Conservation (phyloP, 2,888 invertebrate genomes). For the Agrochola litura region DNA sequence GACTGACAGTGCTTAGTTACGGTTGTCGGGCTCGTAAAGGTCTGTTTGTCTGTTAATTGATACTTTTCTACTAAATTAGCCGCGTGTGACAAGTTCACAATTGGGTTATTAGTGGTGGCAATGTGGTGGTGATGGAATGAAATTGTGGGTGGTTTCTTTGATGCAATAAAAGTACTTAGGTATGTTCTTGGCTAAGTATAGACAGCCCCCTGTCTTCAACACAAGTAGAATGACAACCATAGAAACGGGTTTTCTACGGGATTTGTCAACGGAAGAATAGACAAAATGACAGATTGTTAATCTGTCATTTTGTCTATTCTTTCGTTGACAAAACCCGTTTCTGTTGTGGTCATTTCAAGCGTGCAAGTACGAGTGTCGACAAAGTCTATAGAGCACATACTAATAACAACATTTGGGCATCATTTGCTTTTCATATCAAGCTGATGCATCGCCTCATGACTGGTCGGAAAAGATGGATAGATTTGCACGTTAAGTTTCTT, state of each 20-base stretch:
- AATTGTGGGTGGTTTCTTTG: slow-evolving; percentile 1
- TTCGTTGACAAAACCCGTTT: no score
- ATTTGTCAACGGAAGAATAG: no score
- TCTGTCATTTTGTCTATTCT: no score
- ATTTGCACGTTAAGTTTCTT: not conserved
- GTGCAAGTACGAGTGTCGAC: no score
- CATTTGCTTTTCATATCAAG: not conserved
- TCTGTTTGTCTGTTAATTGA: slow-evolving; percentile 65
- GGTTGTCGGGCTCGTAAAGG: slow-evolving; percentile 49
- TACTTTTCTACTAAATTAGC: slow-evolving; percentile 68
- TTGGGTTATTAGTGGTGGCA: slow-evolving; percentile 25
- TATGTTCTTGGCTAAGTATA: not conserved
- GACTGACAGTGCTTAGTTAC: slow-evolving; percentile 48
- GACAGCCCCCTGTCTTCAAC: no score
- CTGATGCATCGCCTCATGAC: not conserved
- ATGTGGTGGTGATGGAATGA: slow-evolving; percentile 12
- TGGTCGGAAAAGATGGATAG: not conserved
- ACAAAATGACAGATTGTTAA: no score
- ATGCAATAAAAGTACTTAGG: not conserved
- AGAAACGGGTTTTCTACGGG: no score
- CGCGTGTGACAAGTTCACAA: slow-evolving; percentile 34
- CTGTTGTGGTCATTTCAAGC: no score
- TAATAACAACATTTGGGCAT: not conserved
- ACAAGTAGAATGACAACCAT: no score
- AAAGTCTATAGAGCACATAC: not conserved